These are phyloP conservation scores for Poeciliopsis prolifica DNA, from an alignment of 2,113 vertebrate genomes.

Conservation along the genomic window DNA sequence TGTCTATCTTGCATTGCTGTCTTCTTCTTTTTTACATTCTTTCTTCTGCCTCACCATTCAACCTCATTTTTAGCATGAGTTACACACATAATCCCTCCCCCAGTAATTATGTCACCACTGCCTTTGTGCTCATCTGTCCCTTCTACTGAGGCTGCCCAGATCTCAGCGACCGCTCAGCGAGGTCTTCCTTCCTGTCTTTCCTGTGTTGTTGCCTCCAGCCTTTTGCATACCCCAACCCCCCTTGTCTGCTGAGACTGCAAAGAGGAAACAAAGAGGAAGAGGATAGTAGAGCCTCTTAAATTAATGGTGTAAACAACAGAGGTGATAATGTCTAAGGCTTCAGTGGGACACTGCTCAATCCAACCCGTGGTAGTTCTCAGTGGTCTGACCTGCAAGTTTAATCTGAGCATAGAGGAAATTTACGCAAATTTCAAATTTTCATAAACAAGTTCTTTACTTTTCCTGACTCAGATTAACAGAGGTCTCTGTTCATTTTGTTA, in stretches of 20 bases:
- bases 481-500: not conserved
- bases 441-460: not conserved
- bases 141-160: constrained; percentile 1
- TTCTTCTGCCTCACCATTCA: not conserved
- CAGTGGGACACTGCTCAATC: constrained; percentile 27
- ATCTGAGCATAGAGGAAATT: constrained; percentile 32
- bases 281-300: constrained; percentile 37
- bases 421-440: not conserved
- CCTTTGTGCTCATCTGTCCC: constrained; percentile 5
- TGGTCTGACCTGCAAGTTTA: constrained; percentile 39
- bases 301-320: constrained; percentile 30
- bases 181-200: constrained; percentile 48
- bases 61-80: constrained; percentile 3
- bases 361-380: constrained; percentile 48
- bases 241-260: constrained; percentile 27
- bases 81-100: not conserved
- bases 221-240: constrained; percentile 14
- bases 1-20: not conserved
- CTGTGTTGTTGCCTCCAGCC: constrained; percentile 33
- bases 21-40: not conserved
- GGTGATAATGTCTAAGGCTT: constrained; percentile 46
- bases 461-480: not conserved
- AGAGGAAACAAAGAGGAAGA: constrained; percentile 42
- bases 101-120: constrained; percentile 31
- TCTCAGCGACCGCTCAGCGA: constrained; percentile 34